Conservation (phyloP, 2,888 invertebrate species). For the Eudasyphora cyanicolor region DNA sequence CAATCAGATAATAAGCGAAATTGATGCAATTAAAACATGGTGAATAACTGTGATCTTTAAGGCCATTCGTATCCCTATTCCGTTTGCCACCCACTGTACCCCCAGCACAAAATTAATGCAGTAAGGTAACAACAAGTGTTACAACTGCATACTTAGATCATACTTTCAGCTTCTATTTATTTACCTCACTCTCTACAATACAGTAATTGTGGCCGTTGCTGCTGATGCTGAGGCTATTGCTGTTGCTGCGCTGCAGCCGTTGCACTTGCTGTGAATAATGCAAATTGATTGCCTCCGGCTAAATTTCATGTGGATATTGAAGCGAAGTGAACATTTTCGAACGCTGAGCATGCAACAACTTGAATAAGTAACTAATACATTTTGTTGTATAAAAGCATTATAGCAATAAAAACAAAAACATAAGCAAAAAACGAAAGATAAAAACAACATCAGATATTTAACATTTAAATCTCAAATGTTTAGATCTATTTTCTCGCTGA, state of each 20-base stretch:
- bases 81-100: not conserved
- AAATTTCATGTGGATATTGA: not conserved
- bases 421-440: not conserved
- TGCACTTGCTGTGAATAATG: constrained; percentile 60
- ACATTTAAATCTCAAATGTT: constrained; percentile 58
- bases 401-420: not conserved
- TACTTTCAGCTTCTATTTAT: not conserved
- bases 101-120: not conserved
- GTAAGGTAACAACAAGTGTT: constrained; percentile 10
- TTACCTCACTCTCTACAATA: not conserved
- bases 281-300: constrained; percentile 65
- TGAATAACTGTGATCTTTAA: no score
- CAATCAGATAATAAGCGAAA: no score
- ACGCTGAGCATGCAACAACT: constrained; percentile 46
- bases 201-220: constrained; percentile 15
- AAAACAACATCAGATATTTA: constrained; percentile 21
- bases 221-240: not conserved
- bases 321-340: not conserved
- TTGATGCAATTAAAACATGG: no score
- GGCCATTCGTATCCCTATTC: not conserved
- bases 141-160: not conserved
- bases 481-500: constrained; percentile 46
- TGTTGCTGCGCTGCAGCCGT: constrained; percentile 16
- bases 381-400: not conserved
- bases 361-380: constrained; percentile 52